Conservation (phyloP, 35 echinoderm and acorn worm species). For the Heliocidaris tuberculata region DNA sequence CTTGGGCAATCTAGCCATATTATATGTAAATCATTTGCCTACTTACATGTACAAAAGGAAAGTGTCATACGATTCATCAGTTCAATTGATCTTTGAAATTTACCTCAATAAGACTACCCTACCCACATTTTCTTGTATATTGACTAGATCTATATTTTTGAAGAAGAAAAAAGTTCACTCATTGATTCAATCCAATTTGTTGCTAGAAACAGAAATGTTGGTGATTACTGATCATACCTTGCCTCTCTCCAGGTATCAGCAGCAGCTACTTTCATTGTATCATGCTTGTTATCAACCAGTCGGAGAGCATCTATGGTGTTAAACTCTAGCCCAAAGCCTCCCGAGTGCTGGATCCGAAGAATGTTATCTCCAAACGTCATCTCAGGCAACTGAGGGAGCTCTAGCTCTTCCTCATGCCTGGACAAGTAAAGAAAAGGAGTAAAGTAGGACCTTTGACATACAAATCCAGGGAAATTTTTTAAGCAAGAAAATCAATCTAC, state of each 20-base stretch:
- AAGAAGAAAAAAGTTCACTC: too few species aligned
- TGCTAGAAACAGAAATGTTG: too few species aligned
- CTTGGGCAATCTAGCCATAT: too few species aligned
- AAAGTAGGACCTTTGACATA: neutral
- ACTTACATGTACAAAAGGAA: too few species aligned
- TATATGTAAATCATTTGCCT: too few species aligned
- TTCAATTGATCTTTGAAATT: too few species aligned
- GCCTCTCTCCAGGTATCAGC: constrained; percentile 88
- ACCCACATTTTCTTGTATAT: too few species aligned
- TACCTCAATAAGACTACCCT: too few species aligned
- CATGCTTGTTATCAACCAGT: constrained; percentile 75
- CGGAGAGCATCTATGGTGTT: constrained; percentile 87
- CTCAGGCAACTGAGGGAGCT: constrained; percentile 92
- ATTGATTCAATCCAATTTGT: too few species aligned
- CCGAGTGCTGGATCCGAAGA: constrained; percentile 59
- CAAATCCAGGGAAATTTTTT: neutral
- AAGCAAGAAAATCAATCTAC: neutral
- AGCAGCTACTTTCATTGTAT: constrained; percentile 79
- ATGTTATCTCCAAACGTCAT: constrained; percentile 94
- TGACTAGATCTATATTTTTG: too few species aligned
- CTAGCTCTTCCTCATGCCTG: constrained; percentile 77
- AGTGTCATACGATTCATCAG: too few species aligned
- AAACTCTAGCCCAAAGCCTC: constrained; percentile 90
- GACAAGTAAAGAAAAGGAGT: constrained; percentile 20
- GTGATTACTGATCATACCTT: constrained; percentile 55